A percentile compares a stretch with the other conserved stretches of the same genome.
phyloP scores from a whole-genome alignment of 2,888 invertebrate genomes.

The Octodonta nipae region DNA sequence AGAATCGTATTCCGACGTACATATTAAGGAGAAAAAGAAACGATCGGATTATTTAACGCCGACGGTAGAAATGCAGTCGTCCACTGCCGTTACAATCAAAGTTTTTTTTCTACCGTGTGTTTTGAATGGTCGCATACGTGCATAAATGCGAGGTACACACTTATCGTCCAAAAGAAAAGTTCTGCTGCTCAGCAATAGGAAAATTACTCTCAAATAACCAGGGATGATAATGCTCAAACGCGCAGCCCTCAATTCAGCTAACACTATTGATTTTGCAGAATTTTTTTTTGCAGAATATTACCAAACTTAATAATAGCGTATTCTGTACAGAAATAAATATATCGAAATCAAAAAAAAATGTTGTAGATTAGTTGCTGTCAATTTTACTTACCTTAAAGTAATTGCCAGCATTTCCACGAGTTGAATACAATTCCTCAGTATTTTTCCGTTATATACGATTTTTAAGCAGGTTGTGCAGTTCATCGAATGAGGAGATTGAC shows the following conservation, averaged over 20 bases:
- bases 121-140: too few relatives aligned
- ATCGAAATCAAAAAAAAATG: not conserved
- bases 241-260: not conserved
- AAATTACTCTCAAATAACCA: conserved; percentile 1
- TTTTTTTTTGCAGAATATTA: not conserved
- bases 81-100: too few relatives aligned
- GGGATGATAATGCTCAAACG: not conserved
- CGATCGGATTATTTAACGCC: too few relatives aligned
- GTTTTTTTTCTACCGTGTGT: too few relatives aligned
- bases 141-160: too few relatives aligned
- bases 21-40: too few relatives aligned
- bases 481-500: conserved; percentile 5
- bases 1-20: too few relatives aligned
- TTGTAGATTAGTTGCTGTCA: not conserved
- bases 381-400: conserved; percentile 7
- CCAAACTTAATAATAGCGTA: not conserved
- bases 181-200: not conserved
- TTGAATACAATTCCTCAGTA: conserved; percentile 6
- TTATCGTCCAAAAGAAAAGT: conserved; percentile 1
- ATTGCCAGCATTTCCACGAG: conserved; percentile 7
- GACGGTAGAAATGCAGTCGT: too few relatives aligned
- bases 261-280: conserved; percentile 1
- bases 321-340: not conserved
- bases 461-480: conserved; percentile 5
- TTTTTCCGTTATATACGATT: conserved; percentile 5